A percentile compares a stretch with the other conserved stretches of the same genome.
These are phyloP conservation scores for Laterallus jamaicensis DNA, from an alignment of 2,113 vertebrate species.

Conservation along the genomic window DNA sequence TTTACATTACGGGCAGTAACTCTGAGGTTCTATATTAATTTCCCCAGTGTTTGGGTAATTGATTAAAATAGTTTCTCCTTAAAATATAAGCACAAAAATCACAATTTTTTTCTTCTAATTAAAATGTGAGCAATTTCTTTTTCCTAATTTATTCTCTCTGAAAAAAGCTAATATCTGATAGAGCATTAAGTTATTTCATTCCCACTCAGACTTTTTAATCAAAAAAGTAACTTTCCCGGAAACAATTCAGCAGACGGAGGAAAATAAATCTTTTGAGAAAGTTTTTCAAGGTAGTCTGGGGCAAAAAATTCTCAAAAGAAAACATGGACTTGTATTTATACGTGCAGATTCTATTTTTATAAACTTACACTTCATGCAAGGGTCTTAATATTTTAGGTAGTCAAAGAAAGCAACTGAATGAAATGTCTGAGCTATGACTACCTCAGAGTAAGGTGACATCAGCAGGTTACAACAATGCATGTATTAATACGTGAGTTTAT, in stretches of 20 bases:
- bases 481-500: neutral
- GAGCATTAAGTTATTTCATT: conserved; percentile 3
- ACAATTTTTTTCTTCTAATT: conserved; percentile 15
- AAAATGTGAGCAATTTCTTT: conserved; percentile 15
- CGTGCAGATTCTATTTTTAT: neutral
- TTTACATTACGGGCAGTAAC: neutral
- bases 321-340: neutral
- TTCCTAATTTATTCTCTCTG: neutral
- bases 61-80: conserved; percentile 30
- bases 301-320: neutral
- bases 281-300: neutral
- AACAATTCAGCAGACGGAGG: conserved; percentile 9
- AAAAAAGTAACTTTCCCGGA: neutral
- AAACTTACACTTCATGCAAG: neutral
- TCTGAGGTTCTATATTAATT: neutral
- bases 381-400: no score
- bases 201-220: neutral
- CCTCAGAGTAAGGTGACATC: neutral
- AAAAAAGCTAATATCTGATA: conserved; percentile 28
- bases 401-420: neutral
- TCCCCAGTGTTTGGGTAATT: neutral
- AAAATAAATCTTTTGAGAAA: neutral
- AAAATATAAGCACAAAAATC: neutral
- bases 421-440: neutral
- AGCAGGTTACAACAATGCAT: neutral